phyloP scores from a whole-genome alignment of 2,888 invertebrate genomes.

The Andricus quercusramuli region DNA sequence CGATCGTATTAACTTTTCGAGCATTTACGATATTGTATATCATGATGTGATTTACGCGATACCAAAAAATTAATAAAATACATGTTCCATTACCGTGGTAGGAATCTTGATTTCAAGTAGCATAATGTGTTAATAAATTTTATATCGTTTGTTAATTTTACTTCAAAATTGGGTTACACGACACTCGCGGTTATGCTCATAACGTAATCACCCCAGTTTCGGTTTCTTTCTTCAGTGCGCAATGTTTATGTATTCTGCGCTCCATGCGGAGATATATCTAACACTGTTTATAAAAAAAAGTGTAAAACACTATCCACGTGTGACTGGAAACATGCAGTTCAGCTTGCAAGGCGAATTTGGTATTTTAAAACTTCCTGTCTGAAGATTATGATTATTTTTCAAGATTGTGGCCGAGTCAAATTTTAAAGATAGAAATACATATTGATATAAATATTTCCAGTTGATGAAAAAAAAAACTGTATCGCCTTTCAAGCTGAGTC shows the following conservation, averaged over 20 bases:
- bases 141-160: conserved; percentile 37
- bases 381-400: conserved; percentile 39
- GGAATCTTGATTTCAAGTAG: conserved; percentile 35
- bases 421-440: not conserved
- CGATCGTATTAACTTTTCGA: conserved; percentile 35
- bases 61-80: conserved; percentile 40
- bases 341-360: conserved; percentile 38
- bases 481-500: conserved; percentile 47
- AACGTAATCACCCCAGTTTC: conserved; percentile 32
- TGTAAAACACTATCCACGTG: conserved; percentile 38
- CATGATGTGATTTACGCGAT: conserved; percentile 40
- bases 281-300: conserved; percentile 36
- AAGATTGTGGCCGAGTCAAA: not conserved
- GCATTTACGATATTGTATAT: conserved; percentile 40
- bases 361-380: conserved; percentile 40
- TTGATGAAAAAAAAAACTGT: not conserved
- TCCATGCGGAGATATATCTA: conserved; percentile 26
- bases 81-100: conserved; percentile 39
- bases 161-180: conserved; percentile 37
- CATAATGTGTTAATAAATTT: conserved; percentile 33
- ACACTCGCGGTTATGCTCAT: conserved; percentile 40
- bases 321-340: conserved; percentile 39
- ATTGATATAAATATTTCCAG: not conserved
- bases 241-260: conserved; percentile 37
- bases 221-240: conserved; percentile 36